Percentiles rank a stretch among this genome's conserved stretches.
Evolutionary conservation across 2,797 vertebrate genomes (phyloP).

Genomic region (Lagocephalus sceleratus): DNA sequence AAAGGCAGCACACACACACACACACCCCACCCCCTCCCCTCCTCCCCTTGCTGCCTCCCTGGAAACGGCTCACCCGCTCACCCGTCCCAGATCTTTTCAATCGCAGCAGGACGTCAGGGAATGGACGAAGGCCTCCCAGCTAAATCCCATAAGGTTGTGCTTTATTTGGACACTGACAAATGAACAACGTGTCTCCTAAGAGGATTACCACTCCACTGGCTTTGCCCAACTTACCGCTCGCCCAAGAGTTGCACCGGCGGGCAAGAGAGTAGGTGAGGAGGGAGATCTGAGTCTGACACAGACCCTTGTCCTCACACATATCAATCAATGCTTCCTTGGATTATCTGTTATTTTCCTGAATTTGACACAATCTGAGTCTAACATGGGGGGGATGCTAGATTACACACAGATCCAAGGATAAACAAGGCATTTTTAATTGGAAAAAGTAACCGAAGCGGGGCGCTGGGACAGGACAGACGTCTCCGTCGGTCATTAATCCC

Average conservation of each 20-base stretch:
- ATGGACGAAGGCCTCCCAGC: constrained; percentile 64
- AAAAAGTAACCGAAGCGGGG: constrained; percentile 72
- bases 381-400: too few relatives aligned
- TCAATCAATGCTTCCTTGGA: too few relatives aligned
- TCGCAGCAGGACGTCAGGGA: constrained; percentile 67
- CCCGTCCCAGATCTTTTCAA: constrained; percentile 19
- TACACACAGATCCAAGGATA: too few relatives aligned
- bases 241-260: constrained; percentile 22
- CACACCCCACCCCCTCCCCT: constrained; percentile 13
- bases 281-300: not conserved
- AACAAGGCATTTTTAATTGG: constrained; percentile 73
- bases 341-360: too few relatives aligned
- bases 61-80: constrained; percentile 26
- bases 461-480: constrained; percentile 18
- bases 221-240: constrained; percentile 51
- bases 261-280: constrained; percentile 26
- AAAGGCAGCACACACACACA: too few relatives aligned
- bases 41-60: too few relatives aligned
- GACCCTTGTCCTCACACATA: too few relatives aligned
- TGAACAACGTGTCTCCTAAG: constrained; percentile 77
- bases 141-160: constrained; percentile 80
- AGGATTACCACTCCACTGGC: constrained; percentile 72
- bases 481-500: constrained; percentile 14
- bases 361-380: constrained; percentile 1
- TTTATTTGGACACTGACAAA: constrained; percentile 83